Percentiles rank a stretch among this genome's conserved stretches.
Evolutionary conservation across 2,113 vertebrate species (phyloP).

Genomic region (Dermatemys mawii): DNA sequence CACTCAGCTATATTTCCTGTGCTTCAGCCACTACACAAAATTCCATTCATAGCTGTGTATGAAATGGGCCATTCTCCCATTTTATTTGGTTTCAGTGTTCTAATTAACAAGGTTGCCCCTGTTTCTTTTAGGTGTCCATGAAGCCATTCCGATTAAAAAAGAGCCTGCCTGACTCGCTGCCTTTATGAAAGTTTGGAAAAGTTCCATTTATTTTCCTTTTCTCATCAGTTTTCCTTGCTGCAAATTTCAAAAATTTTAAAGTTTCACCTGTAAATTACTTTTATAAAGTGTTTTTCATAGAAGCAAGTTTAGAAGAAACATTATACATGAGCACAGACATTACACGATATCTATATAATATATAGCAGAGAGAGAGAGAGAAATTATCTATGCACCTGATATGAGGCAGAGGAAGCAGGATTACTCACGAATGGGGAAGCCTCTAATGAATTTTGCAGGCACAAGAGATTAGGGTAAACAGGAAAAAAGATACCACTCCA

Average conservation of each 20-base stretch:
- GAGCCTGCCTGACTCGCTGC: neutral
- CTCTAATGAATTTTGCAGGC: rapidly evolving
- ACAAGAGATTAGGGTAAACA: neutral
- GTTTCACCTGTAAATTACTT: neutral
- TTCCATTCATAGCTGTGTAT: slow-evolving; percentile 18
- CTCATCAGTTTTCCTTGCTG: neutral
- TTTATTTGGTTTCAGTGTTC: neutral
- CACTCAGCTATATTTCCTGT: slow-evolving; percentile 1
- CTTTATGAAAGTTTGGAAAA: neutral
- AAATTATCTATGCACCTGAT: no score
- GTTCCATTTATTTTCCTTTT: neutral
- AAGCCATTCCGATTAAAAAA: neutral
- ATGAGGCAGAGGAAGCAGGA: neutral
- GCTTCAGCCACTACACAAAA: neutral
- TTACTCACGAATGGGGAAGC: neutral
- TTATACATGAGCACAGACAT: neutral
- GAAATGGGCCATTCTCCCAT: slow-evolving; percentile 6
- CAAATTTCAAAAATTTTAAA: neutral
- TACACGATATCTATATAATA: neutral
- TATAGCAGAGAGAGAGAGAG: neutral
- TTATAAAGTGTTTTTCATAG: neutral
- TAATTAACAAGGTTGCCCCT: slow-evolving; percentile 7
- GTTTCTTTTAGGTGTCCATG: neutral
- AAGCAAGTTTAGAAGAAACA: neutral
- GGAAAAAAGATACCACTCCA: neutral